Conservation (phyloP, 2,888 invertebrate genomes). For the Peribatodes rhomboidaria region DNA sequence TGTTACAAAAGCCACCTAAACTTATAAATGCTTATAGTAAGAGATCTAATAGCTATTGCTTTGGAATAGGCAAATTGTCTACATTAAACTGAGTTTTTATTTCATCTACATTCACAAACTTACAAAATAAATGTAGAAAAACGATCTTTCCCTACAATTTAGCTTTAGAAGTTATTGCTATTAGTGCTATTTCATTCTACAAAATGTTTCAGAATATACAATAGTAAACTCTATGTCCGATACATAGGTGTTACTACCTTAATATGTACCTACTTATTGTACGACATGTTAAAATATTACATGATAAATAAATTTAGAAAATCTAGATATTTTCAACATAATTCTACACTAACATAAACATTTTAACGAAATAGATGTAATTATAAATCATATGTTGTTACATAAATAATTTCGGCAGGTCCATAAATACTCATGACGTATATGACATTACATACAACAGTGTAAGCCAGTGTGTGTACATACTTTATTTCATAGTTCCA, state of each 20-base stretch:
- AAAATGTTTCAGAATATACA: too few relatives aligned
- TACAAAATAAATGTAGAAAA: neutral
- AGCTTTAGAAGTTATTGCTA: too few relatives aligned
- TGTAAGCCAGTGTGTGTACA: neutral
- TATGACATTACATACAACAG: neutral
- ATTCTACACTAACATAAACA: slow-evolving; percentile 12
- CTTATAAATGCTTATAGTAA: slow-evolving; percentile 5
- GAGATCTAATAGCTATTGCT: slow-evolving; percentile 16
- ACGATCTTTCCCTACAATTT: too few relatives aligned
- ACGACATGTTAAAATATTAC: slow-evolving; percentile 3
- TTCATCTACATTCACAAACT: slow-evolving; percentile 1
- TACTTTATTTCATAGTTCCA: too few relatives aligned
- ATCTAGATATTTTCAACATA: slow-evolving; percentile 10
- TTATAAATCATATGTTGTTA: slow-evolving; percentile 35
- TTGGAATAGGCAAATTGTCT: slow-evolving; percentile 16
- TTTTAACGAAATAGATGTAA: slow-evolving; percentile 28
- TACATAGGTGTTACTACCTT: neutral
- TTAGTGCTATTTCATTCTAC: too few relatives aligned
- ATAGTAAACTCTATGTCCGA: neutral
- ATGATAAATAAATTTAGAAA: slow-evolving; percentile 20
- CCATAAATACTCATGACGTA: neutral
- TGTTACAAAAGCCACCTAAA: slow-evolving; percentile 7
- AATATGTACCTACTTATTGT: slow-evolving; percentile 4
- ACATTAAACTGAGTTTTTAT: slow-evolving; percentile 3
- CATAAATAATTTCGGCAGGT: slow-evolving; percentile 32